phyloP scores from a whole-genome alignment of 2,888 invertebrate species.

The Tenthredo notha region DNA sequence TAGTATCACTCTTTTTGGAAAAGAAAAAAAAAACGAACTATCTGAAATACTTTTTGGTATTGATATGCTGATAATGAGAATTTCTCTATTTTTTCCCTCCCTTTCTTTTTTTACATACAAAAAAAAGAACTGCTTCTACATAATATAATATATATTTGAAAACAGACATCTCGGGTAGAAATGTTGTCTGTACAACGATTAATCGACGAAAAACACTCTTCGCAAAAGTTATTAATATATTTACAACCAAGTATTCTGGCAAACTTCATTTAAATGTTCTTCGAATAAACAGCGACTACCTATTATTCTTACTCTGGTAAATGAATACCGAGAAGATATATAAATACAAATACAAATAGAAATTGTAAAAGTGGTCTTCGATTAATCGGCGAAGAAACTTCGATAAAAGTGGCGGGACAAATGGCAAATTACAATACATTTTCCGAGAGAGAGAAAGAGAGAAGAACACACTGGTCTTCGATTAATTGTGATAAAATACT shows the following conservation, averaged over 20 bases:
- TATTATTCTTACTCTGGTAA: neutral
- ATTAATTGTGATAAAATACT: slow-evolving; percentile 12
- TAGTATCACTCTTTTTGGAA: neutral
- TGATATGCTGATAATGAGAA: slow-evolving; percentile 30
- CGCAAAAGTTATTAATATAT: slow-evolving; percentile 30
- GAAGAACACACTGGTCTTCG: neutral
- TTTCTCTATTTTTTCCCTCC: neutral
- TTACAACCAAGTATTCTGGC: slow-evolving; percentile 20
- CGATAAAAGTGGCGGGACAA: slow-evolving; percentile 24
- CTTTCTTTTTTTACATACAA: slow-evolving; percentile 14
- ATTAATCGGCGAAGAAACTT: slow-evolving; percentile 55
- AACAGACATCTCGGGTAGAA: slow-evolving; percentile 1
- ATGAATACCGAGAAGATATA: neutral
- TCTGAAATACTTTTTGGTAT: slow-evolving; percentile 49
- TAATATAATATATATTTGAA: neutral
- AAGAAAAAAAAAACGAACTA: neutral
- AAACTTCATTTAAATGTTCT: slow-evolving; percentile 30
- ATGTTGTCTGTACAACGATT: slow-evolving; percentile 44
- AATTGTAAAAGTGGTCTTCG: slow-evolving; percentile 56
- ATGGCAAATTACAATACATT: slow-evolving; percentile 23
- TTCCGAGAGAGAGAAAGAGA: neutral
- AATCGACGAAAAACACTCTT: slow-evolving; percentile 53
- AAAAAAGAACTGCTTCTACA: neutral
- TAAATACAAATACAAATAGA: neutral
- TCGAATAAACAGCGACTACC: slow-evolving; percentile 5